These are phyloP conservation scores for Manis pentadactyla DNA, from an alignment of 2,797 vertebrate genomes.

Conservation along the genomic window DNA sequence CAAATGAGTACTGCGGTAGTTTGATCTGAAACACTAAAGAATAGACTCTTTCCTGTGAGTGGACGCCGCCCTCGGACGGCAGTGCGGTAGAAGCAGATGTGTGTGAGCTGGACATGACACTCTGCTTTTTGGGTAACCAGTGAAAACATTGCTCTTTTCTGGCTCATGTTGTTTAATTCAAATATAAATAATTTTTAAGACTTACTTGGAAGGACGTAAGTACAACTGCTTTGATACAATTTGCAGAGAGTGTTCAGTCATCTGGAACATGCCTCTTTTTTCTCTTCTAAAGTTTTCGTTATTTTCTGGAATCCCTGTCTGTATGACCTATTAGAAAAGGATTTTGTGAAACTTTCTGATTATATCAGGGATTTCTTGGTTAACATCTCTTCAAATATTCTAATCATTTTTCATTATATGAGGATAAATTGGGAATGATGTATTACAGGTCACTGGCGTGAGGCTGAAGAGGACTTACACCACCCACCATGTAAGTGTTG, in stretches of 20 bases:
- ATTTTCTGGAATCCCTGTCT: neutral
- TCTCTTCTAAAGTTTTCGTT: neutral
- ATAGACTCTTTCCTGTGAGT: neutral
- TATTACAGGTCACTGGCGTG: neutral
- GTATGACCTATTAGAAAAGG: neutral
- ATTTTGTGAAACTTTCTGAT: neutral
- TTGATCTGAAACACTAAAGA: neutral
- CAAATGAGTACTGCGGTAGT: neutral
- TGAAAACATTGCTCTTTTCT: neutral
- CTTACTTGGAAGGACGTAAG: neutral
- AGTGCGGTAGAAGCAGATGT: neutral
- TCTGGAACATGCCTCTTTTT: neutral
- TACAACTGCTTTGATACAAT: neutral
- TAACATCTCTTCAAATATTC: neutral
- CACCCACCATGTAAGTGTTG: neutral
- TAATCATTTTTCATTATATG: neutral
- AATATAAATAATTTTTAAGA: neutral
- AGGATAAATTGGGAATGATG: neutral
- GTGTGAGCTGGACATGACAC: neutral
- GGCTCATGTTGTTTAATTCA: neutral
- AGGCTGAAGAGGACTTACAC: neutral
- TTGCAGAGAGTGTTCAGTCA: neutral
- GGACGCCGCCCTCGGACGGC: constrained; percentile 32
- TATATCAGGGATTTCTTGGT: neutral
- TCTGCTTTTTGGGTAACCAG: neutral